Evolutionary conservation across 2,797 vertebrate genomes (phyloP).

Genomic region (Lepidocolaptes lacrymiger): DNA sequence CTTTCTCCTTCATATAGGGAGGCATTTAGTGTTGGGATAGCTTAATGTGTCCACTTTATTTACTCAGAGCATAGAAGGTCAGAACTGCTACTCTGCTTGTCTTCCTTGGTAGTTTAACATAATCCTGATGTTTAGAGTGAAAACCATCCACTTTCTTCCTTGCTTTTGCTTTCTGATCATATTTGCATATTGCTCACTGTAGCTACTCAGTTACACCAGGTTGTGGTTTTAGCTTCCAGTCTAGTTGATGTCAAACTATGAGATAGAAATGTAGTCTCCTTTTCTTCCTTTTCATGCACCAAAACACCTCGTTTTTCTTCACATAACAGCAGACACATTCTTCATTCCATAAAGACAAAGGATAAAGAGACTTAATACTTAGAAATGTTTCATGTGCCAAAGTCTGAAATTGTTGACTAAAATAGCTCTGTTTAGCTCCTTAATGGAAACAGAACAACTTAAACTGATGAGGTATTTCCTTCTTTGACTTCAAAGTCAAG

Average conservation of each 20-base stretch:
- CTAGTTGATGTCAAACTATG: fast-evolving
- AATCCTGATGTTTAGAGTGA: not conserved
- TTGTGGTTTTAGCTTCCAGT: not conserved
- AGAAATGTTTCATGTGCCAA: fast-evolving
- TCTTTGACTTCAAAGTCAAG: not conserved
- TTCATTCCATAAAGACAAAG: not conserved
- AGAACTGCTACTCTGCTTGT: not conserved
- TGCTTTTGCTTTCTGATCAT: not conserved
- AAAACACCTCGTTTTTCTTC: not conserved
- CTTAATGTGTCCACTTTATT: not conserved
- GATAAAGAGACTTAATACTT: not conserved
- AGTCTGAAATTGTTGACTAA: not conserved
- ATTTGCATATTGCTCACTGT: not conserved
- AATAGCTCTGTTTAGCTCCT: not conserved
- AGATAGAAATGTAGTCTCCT: not conserved
- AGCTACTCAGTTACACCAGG: not conserved
- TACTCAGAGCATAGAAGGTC: not conserved
- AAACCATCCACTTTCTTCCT: not conserved
- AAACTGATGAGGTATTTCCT: not conserved
- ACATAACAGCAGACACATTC: not conserved
- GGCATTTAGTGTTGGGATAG: fast-evolving
- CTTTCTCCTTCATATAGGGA: not conserved
- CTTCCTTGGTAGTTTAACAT: not conserved
- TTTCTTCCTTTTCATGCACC: not conserved
- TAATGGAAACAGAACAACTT: not conserved